Evolutionary conservation across 1,140 invertebrate genomes (phyloP), one percentile per base, ranked within the genome.

Genomic region (Chlorops oryzae): DNA sequence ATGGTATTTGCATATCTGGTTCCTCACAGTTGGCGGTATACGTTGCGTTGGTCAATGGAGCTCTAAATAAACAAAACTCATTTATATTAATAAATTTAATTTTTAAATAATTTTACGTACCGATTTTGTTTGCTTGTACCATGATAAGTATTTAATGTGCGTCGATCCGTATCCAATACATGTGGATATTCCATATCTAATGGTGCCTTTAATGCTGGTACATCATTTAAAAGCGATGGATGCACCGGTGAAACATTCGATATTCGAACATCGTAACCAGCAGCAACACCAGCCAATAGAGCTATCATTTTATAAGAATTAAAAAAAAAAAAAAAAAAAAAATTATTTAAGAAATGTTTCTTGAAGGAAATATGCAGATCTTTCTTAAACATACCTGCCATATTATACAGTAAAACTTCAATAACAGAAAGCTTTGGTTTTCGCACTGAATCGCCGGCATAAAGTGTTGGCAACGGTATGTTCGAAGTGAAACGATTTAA

Each of bases 141-240:
- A 73, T 95, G 91, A 74, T 94, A 95, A 2, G 92, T 95, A 70
- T 92, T 90, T 68, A 92, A 89, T 43, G 81, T 81, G 80, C 47
- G 71, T 71, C 34, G 76, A 78, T 17, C 47, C 5, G 50, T 43
- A 21, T 38, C 52, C 65, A 49, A 3, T 75, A 75, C 6, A 73
- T 35, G 54, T 77, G 59, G 82, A 80, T 76, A 50, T 61, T 61
- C 39, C 72, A 72, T 46, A 45, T 51, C 52, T 47, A 53, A 70
- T n/a, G 61, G 65, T 0, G 58, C 63, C 47, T 65, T 69, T n/a
- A 68, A 22, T 0, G 65, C 63, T 1, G 65, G 65, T 40, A 69
- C 44, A 17, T 69, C 65, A 37, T 59, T 69, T 5, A 69, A 53
- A 47, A 90, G 68, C 47, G 81, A 80, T 4, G 90, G 89, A 77